A percentile compares a stretch with the other conserved stretches of the same genome.
Conservation (phyloP, 1,140 invertebrate species). For the Listronotus oregonensis region DNA sequence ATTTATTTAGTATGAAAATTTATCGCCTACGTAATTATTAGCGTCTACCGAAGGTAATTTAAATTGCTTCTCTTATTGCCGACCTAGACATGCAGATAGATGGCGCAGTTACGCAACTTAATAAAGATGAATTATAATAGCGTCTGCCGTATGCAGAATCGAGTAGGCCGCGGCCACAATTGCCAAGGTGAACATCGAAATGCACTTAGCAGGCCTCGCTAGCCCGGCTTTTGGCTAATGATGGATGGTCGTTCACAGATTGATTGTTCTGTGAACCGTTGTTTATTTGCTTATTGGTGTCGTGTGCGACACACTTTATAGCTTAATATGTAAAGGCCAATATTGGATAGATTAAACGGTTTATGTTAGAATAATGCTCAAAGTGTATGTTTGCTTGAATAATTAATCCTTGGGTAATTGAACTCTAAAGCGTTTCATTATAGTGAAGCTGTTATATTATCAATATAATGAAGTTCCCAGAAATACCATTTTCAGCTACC, state of each 20-base stretch:
- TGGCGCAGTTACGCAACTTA: conserved; percentile 9
- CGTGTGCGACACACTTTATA: conserved; percentile 28
- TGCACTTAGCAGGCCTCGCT: conserved; percentile 24
- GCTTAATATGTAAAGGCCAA: conserved; percentile 8
- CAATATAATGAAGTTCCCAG: too few species aligned
- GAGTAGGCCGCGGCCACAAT: conserved; percentile 19
- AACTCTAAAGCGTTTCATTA: background rate
- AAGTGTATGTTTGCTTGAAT: background rate
- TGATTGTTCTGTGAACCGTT: conserved; percentile 27
- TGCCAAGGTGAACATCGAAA: conserved; percentile 36
- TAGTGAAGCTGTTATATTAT: too few species aligned
- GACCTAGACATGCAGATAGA: conserved; percentile 1
- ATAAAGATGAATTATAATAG: conserved; percentile 37
- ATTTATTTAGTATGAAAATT: too few species aligned
- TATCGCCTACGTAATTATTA: too few species aligned
- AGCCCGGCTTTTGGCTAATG: conserved; percentile 22
- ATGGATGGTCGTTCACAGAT: conserved; percentile 32
- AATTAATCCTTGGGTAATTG: conserved; percentile 1
- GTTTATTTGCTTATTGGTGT: conserved; percentile 26
- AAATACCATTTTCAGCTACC: too few species aligned
- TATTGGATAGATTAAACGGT: conserved; percentile 9
- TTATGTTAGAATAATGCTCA: conserved; percentile 1
- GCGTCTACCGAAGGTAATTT: background rate
- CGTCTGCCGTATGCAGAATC: conserved; percentile 29
- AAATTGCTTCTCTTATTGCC: background rate